Evolutionary conservation across 2,797 vertebrate species (phyloP).

Genomic region (Argentina silus): DNA sequence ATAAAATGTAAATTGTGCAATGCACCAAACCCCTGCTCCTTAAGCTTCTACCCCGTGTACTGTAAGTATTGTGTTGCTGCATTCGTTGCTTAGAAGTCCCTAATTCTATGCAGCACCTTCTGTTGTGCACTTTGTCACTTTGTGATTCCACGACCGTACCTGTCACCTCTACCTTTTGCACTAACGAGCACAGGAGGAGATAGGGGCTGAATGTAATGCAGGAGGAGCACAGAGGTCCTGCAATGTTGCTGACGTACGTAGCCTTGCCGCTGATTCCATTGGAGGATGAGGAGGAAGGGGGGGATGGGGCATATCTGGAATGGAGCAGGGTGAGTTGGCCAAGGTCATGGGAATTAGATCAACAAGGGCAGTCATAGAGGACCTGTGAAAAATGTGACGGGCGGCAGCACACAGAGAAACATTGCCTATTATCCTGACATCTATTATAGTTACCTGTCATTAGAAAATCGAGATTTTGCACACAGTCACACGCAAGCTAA

Average conservation of each 20-base stretch:
- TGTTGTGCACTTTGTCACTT: slow-evolving; percentile 66
- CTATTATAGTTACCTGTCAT: slow-evolving; percentile 11
- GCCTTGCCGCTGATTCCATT: slow-evolving; percentile 63
- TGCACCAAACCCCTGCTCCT: slow-evolving; percentile 70
- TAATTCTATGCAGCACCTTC: slow-evolving; percentile 59
- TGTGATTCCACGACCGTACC: slow-evolving; percentile 68
- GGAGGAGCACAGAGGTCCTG: slow-evolving; percentile 71
- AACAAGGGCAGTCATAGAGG: slow-evolving; percentile 60
- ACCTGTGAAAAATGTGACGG: slow-evolving; percentile 51
- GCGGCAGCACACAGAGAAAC: slow-evolving; percentile 15
- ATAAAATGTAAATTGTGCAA: slow-evolving; percentile 78
- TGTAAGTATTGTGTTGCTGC: not conserved
- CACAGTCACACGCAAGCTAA: not conserved
- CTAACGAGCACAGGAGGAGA: slow-evolving; percentile 73
- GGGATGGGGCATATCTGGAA: slow-evolving; percentile 48
- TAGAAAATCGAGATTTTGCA: slow-evolving; percentile 8
- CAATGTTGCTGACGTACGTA: slow-evolving; percentile 76
- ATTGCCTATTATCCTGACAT: not conserved
- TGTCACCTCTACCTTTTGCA: slow-evolving; percentile 72
- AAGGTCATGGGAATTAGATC: slow-evolving; percentile 74
- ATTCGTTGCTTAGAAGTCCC: slow-evolving; percentile 27
- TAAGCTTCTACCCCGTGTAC: slow-evolving; percentile 8
- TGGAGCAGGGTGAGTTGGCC: slow-evolving; percentile 62
- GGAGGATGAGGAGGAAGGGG: slow-evolving; percentile 58
- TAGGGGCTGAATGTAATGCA: slow-evolving; percentile 66